phyloP scores from a whole-genome alignment of 1,140 invertebrate genomes.

The Lordiphosa mommai region DNA sequence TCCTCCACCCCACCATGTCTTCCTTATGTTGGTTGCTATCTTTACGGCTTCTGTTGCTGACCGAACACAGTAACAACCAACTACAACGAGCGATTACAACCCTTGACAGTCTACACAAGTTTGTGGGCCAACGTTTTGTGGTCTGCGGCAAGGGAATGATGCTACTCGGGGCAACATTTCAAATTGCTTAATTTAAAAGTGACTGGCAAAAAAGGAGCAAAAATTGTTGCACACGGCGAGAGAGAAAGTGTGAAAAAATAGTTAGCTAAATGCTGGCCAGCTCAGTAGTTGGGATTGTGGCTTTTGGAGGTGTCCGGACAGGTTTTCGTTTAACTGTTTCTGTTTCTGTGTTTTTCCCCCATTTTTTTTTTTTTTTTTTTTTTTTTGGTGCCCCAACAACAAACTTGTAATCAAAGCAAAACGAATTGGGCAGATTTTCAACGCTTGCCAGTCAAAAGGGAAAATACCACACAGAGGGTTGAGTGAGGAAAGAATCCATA shows the following conservation, averaged over 20 bases:
- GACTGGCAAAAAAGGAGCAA: slow-evolving; percentile 48
- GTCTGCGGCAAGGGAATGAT: slow-evolving; percentile 3
- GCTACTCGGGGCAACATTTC: slow-evolving; percentile 60
- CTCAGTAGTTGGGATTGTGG: slow-evolving; percentile 39
- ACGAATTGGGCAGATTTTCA: slow-evolving; percentile 58
- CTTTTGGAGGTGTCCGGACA: slow-evolving; percentile 21
- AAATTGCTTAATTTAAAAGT: slow-evolving; percentile 77
- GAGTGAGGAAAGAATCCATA: too few species aligned
- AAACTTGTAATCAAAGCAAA: slow-evolving; percentile 54
- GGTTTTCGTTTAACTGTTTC: background rate
- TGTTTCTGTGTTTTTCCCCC: background rate
- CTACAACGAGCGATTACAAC: slow-evolving; percentile 68
- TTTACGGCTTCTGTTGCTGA: slow-evolving; percentile 26
- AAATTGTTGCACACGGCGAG: background rate
- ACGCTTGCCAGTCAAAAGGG: slow-evolving; percentile 13
- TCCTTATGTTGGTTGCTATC: slow-evolving; percentile 48
- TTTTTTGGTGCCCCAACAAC: slow-evolving; percentile 15
- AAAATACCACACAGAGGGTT: background rate
- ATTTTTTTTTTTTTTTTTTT: background rate
- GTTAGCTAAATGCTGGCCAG: slow-evolving; percentile 64
- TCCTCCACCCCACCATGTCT: slow-evolving; percentile 25
- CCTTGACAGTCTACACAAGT: slow-evolving; percentile 69
- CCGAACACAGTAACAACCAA: slow-evolving; percentile 43
- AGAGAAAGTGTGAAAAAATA: slow-evolving; percentile 46
- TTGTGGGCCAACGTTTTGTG: slow-evolving; percentile 58